Evolutionary conservation across 1,140 invertebrate genomes (phyloP), one percentile per base, ranked within the genome.

Genomic region (Calycopis cecrops): DNA sequence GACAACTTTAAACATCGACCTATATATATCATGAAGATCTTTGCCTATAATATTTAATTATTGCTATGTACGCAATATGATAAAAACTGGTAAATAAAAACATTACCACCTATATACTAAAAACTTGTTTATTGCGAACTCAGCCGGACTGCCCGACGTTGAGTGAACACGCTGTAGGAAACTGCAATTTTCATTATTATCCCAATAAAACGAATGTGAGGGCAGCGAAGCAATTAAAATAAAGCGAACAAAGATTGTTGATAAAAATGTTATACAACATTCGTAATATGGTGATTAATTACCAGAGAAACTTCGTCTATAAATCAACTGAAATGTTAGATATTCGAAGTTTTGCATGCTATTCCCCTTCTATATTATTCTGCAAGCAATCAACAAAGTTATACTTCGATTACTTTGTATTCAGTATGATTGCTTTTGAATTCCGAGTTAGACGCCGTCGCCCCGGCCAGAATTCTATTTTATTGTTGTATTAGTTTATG

Each of bases 321-420:
- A 59, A 59, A 59, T 59, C 57, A 59, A 48, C 52, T 49, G 47
- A 54, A 59, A 59, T 49, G 57, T 55, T 55, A 60, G 58, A 53
- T 55, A 52, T 55, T 60, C 48, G 51, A 60, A 60, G 40, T 60
- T 60, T 60, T 52, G 52, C 52, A 28, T 48, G 18, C 49, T 50
- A 55, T 55, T 60, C 37, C 53, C 48, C 48, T n/a, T n/a, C n/a
- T n/a, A n/a, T n/a, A n/a, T n/a, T n/a, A n/a, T n/a, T n/a, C n/a
- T n/a, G 51, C 14, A 52, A 37, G 49, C 50, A 58, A 55, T 55
- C 58, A 55, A 60, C 52, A 48, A 60, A 55, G 58, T 60, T 55
- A 48, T 60, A 55, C 35, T 55, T 55, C 52, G 47, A 59, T 59
- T 59, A 54, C 57, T 59, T 59, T 59, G 57, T 54, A 54, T 44